Base-by-base conservation (phyloP, 2,888 invertebrate species). In the Empis livida region DNA sequence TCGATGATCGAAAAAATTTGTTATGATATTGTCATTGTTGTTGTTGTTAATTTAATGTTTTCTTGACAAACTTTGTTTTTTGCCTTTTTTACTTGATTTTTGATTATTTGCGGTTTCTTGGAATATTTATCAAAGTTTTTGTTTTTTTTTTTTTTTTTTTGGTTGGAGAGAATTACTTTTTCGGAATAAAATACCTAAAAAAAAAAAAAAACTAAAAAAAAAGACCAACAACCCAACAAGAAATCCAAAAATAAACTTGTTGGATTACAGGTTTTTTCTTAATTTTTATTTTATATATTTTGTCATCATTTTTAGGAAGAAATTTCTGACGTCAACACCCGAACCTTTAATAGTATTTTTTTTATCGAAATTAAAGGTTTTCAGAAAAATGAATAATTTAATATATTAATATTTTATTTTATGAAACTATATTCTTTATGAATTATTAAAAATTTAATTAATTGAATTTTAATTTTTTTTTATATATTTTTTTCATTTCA, bases 401-500 rank as follows among this genome's bases (percentile, higher is more conserved):
- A n/a, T 35, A 8, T 5, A 35, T 32, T 35, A n/a, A 35, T n/a
- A n/a, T 35, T 5, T 5, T n/a, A 32, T n/a, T n/a, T 32, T 3
- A 32, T 32, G 32, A 13, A 32, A n/a, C n/a, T n/a, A n/a, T n/a
- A n/a, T n/a, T n/a, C n/a, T 13, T 6, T 20, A 20, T 20, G 20
- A 20, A 20, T 20, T 20, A 6, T 5, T 32, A 32, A 35, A n/a
- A 13, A 13, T 35, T 15, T 38, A 42, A 27, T 39, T 41, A 15
- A 16, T 41, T 20, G 14, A 14, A 38, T 17, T 17, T 11, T 55
- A 53, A 55, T 48, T 54, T 47, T 44, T 41, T 43, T 49, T 48
- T 49, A 38, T 51, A 8, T 53, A 46, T 55, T 32, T 56, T 30
- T 62, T 31, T 63, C 52, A 47, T 67, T 68, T 50, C 67, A 68